phyloP scores from a whole-genome alignment of 2,113 vertebrate genomes.

The Eulacestoma nigropectus region DNA sequence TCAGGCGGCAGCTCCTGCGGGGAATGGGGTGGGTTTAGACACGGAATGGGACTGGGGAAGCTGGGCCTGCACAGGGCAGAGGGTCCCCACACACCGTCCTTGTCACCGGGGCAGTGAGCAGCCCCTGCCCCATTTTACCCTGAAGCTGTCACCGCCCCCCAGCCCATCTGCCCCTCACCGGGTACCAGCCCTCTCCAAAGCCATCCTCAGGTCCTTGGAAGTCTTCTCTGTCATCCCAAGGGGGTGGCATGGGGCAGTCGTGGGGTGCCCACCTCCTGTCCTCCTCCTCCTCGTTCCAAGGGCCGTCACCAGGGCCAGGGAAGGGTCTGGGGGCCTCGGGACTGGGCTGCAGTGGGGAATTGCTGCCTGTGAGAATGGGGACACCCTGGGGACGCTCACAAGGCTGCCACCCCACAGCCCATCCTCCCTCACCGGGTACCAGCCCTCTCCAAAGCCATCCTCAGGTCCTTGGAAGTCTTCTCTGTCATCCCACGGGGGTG shows the following conservation, averaged over 20 bases:
- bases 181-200: neutral
- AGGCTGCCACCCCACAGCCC: neutral
- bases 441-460: neutral
- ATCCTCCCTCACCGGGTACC: neutral
- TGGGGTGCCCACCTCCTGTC: neutral
- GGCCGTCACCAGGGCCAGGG: accelerated
- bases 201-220: accelerated
- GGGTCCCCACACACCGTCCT: neutral
- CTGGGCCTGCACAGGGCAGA: accelerated
- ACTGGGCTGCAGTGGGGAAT: accelerated
- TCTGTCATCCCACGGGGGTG: neutral
- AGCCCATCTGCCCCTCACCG: neutral
- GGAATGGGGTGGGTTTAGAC: accelerated
- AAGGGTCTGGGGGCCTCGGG: neutral
- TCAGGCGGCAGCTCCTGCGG: accelerated
- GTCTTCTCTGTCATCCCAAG: neutral
- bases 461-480: accelerated
- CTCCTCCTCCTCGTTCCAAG: neutral
- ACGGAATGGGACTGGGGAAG: neutral
- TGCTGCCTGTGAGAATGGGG: neutral
- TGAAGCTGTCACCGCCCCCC: neutral
- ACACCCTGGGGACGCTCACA: neutral
- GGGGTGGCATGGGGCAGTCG: accelerated
- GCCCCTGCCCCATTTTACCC: neutral
- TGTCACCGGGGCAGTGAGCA: neutral